Conservation (phyloP, 2,113 vertebrate genomes). For the Myotis brandtii region DNA sequence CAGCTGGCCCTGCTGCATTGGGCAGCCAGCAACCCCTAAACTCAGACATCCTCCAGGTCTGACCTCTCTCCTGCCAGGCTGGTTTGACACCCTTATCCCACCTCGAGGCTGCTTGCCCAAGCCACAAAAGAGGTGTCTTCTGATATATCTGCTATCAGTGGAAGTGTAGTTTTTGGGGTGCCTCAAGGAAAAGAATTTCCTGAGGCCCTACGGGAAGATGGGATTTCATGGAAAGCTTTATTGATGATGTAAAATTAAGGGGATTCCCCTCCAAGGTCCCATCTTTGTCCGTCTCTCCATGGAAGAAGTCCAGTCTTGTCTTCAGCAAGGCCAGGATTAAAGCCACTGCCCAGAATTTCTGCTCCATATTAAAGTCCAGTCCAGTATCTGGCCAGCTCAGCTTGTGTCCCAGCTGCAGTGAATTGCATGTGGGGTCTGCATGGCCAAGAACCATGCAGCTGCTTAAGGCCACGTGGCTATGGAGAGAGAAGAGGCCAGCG, state of each 20-base stretch:
- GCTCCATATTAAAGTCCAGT: neutral
- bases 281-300: neutral
- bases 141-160: neutral
- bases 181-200: neutral
- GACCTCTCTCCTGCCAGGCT: neutral
- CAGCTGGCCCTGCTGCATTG: neutral
- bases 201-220: neutral
- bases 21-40: neutral
- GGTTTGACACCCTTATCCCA: too few species aligned
- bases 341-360: neutral
- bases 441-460: neutral
- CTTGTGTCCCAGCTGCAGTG: neutral
- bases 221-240: neutral
- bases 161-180: neutral
- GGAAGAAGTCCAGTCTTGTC: neutral
- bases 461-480: neutral
- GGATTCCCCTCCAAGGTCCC: neutral
- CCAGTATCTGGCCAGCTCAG: neutral
- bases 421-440: neutral
- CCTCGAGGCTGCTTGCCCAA: neutral
- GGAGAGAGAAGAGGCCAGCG: neutral
- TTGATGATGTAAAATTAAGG: neutral
- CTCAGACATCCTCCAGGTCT: rapidly evolving
- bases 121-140: neutral
- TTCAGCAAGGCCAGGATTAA: neutral